Conservation (phyloP, 2,113 vertebrate species). For the Chunga burmeisteri region DNA sequence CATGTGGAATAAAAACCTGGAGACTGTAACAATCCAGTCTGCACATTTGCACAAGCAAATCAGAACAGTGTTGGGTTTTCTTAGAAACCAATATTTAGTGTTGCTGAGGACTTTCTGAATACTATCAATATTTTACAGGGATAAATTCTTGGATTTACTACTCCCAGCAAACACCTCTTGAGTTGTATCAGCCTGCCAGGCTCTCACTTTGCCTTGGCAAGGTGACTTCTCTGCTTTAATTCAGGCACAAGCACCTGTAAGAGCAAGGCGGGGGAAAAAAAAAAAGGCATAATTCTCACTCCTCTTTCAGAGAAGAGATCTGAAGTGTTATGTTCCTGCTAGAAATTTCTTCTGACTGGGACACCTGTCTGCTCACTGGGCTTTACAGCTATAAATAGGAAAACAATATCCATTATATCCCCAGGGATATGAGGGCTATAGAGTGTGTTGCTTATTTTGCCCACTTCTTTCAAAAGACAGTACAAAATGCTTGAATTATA, state of each 20-base stretch:
- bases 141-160: background rate
- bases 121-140: background rate
- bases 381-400: background rate
- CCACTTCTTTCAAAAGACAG: background rate
- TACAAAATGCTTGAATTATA: background rate
- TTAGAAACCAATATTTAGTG: background rate
- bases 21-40: too few species aligned
- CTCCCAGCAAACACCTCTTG: background rate
- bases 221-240: background rate
- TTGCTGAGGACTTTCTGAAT: background rate
- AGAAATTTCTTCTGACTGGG: background rate
- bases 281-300: background rate
- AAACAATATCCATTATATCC: background rate
- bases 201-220: background rate
- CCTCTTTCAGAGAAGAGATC: background rate
- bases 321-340: background rate
- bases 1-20: background rate
- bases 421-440: background rate
- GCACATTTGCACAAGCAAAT: background rate
- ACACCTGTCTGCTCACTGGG: background rate
- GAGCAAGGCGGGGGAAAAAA: background rate
- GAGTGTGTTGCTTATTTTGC: background rate
- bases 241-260: background rate
- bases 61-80: background rate
- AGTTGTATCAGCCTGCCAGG: background rate